Evolutionary conservation across 2,113 vertebrate genomes (phyloP), one percentile per base, ranked within the genome.

Genomic region (Oxygymnocypris stewartii): DNA sequence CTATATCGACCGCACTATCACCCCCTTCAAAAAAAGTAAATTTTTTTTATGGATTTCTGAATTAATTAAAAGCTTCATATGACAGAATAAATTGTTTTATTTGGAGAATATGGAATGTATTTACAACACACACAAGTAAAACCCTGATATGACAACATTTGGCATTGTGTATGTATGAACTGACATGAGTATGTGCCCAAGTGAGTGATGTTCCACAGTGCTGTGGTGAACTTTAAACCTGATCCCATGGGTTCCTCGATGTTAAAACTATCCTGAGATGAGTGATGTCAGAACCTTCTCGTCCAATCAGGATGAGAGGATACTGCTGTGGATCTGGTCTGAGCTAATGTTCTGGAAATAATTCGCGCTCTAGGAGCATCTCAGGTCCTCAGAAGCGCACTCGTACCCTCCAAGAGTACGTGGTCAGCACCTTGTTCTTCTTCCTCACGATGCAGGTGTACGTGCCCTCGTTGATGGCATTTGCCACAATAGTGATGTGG

Each of bases 401-500:
- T 4, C 95, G 94, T 37, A 99, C 94, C n/a, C 96, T 95, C 98
- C 98, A 99, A 8, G 98, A 99, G 88, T 97, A 99, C 40, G 96
- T 98, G 6, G 96, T 98, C 85, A 99, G 94, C 84, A 98, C 95
- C 35, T 95, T 96, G 84, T 96, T 95, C 86, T 93, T 96, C 90
- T 96, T 96, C 93, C 95, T 97, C 49, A 99, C 97, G 2, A 99
- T 92, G 13, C 98, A 99, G 14, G 97, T 98, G 92, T 98, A 99
- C 3, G 95, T 96, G 81, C 98, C 98, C 90, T 99, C 97, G 4
- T 99, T 99, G 82, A 99, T 96, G 37, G 97, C 97, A 1, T 99
- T 99, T 88, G 98, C 98, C 25, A 99, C 96, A 84, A 99, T 97
- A 88, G 95, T 98, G 87, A 99, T 96, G 91, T 96, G 97, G 78